These are phyloP conservation scores for Argyresthia goedartella DNA, from an alignment of 2,888 invertebrate genomes.

Conservation along the genomic window DNA sequence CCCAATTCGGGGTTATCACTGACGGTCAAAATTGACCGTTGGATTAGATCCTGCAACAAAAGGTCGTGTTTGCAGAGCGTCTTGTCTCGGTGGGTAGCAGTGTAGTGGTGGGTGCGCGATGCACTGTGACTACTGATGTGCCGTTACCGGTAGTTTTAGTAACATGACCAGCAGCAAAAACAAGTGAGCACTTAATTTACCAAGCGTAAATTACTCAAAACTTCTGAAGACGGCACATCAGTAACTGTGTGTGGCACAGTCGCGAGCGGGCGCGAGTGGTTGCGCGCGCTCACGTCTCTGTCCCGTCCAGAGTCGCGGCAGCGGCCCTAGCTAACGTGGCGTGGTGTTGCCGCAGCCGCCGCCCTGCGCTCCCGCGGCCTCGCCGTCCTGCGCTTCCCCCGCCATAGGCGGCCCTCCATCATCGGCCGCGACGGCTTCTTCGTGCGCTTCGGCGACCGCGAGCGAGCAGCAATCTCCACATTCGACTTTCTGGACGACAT, in stretches of 20 bases:
- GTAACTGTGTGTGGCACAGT: not conserved
- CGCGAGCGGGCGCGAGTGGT: constrained; percentile 4
- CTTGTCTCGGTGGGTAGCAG: not conserved
- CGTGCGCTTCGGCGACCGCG: constrained; percentile 82
- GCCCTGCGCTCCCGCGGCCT: constrained; percentile 70
- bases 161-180: too few relatives aligned
- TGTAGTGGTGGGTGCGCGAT: not conserved
- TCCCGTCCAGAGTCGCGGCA: constrained; percentile 35
- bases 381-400: constrained; percentile 65
- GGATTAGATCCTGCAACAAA: not conserved
- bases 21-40: too few relatives aligned
- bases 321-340: constrained; percentile 29
- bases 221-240: not conserved
- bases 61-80: not conserved
- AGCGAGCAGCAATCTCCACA: constrained; percentile 81
- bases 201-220: too few relatives aligned
- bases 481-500: constrained; percentile 83
- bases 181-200: too few relatives aligned
- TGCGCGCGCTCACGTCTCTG: constrained; percentile 36
- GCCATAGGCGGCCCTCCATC: constrained; percentile 76
- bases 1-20: too few relatives aligned
- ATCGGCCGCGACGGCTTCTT: constrained; percentile 83
- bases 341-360: constrained; percentile 65
- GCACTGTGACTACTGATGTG: not conserved
- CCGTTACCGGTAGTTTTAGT: too few relatives aligned